These are phyloP conservation scores for Corynorhinus townsendii DNA, from an alignment of 2,113 vertebrate species.

Conservation along the genomic window DNA sequence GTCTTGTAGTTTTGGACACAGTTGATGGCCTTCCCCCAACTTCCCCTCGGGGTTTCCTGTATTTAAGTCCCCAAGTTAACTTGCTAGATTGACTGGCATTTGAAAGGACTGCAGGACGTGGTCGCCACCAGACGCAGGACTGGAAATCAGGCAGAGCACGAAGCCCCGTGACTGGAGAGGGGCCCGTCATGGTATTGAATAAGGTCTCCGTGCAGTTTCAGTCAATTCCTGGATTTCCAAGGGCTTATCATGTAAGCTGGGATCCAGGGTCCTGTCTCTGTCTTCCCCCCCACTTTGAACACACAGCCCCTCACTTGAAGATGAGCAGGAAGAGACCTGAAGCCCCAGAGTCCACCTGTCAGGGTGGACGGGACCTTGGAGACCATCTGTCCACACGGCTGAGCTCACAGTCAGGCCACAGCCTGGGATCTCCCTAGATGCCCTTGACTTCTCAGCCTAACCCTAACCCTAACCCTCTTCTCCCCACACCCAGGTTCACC, in stretches of 20 bases:
- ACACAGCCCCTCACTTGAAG: no score
- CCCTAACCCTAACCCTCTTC: not conserved
- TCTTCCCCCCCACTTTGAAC: not conserved
- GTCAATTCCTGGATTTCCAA: not conserved
- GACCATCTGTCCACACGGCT: fast-evolving
- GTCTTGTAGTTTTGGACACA: not conserved
- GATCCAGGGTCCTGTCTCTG: not conserved
- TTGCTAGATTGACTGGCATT: not conserved
- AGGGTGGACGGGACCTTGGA: not conserved
- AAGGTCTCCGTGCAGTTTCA: no score
- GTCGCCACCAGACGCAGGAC: not conserved
- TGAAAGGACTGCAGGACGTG: not conserved
- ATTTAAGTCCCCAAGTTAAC: not conserved
- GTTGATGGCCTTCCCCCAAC: not conserved
- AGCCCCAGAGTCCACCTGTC: fast-evolving
- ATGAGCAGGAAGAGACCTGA: not conserved
- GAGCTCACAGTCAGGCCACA: fast-evolving
- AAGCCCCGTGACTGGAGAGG: not conserved
- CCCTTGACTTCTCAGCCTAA: not conserved
- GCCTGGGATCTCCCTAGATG: no score
- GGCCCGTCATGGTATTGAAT: fast-evolving
- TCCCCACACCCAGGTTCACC: not conserved
- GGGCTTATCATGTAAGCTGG: not conserved
- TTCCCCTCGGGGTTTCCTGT: not conserved
- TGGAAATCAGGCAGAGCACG: not conserved